phyloP scores from a whole-genome alignment of 2,113 vertebrate species.

The Saimiri boliviensis region DNA sequence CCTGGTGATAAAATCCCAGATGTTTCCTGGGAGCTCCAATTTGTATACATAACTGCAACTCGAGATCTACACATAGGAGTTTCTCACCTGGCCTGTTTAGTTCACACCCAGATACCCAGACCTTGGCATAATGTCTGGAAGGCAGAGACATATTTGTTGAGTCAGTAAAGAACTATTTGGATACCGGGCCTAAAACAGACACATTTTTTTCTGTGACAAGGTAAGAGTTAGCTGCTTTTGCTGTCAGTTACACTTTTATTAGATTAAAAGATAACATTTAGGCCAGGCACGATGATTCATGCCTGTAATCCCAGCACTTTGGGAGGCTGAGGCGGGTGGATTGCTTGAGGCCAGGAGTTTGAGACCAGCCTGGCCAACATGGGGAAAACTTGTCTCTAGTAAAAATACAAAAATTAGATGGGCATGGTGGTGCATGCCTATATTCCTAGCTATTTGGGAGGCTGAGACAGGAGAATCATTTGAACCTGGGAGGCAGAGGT shows the following conservation, averaged over 20 bases:
- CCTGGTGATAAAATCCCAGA: background rate
- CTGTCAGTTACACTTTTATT: background rate
- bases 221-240: background rate
- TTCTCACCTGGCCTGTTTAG: background rate
- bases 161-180: background rate
- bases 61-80: background rate
- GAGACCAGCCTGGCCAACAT: too few relatives aligned
- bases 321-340: too few relatives aligned
- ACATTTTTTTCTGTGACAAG: too few relatives aligned
- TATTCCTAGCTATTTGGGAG: too few relatives aligned
- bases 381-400: too few relatives aligned
- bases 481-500: too few relatives aligned
- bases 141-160: background rate
- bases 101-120: background rate
- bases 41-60: background rate
- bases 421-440: too few relatives aligned
- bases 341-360: too few relatives aligned
- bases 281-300: too few relatives aligned
- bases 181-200: background rate
- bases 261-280: conserved; percentile 8
- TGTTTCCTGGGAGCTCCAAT: background rate
- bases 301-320: too few relatives aligned
- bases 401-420: too few relatives aligned
- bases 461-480: too few relatives aligned
- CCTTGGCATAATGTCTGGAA: background rate